phyloP scores from a whole-genome alignment of 1,140 invertebrate species.

The Drosophila obscura region DNA sequence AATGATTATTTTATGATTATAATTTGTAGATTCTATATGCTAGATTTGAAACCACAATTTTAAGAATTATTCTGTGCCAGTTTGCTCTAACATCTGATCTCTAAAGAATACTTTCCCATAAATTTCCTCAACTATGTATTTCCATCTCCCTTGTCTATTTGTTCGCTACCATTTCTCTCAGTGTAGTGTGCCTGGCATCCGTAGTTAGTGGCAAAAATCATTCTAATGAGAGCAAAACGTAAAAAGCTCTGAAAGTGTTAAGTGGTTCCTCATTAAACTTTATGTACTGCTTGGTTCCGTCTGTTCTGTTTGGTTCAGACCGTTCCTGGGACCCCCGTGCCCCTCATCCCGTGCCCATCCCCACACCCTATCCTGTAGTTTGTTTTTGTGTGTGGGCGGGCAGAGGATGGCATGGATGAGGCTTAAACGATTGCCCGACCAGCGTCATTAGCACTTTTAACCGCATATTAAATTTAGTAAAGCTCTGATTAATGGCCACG shows the following conservation, averaged over 20 bases:
- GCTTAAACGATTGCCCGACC: conserved; percentile 74
- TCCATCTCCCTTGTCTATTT: background rate
- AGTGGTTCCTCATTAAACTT: conserved; percentile 84
- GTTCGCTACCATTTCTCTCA: conserved; percentile 9
- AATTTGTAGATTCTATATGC: no score
- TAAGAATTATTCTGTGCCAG: no score
- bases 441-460: conserved; percentile 82
- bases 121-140: background rate
- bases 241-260: conserved; percentile 83
- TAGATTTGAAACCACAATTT: no score
- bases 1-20: no score
- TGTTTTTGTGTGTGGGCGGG: conserved; percentile 47
- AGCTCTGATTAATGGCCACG: conserved; percentile 71
- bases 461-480: conserved; percentile 82
- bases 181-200: conserved; percentile 48
- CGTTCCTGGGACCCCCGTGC: conserved; percentile 13
- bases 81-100: no score
- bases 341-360: background rate
- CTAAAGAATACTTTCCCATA: no score
- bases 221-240: conserved; percentile 82
- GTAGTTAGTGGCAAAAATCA: conserved; percentile 81
- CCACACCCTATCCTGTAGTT: conserved; percentile 15
- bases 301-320: conserved; percentile 5
- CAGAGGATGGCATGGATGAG: conserved; percentile 25
- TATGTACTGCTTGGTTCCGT: conserved; percentile 69